phyloP scores from a whole-genome alignment of 1,140 invertebrate genomes.

The Copidosoma floridanum region DNA sequence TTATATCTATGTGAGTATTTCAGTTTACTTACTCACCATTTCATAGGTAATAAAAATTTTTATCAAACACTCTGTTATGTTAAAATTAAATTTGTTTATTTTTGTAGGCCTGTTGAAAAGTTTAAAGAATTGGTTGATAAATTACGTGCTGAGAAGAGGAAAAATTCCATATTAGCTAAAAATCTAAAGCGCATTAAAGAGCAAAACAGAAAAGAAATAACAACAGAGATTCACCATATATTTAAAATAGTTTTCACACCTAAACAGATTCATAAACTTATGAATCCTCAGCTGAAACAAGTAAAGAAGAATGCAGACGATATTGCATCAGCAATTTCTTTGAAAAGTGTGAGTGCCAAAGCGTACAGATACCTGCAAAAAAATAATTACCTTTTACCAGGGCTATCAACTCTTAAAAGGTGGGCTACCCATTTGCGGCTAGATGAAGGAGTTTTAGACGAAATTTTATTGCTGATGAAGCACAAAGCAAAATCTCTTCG shows the following conservation, averaged over 20 bases:
- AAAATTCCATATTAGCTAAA: too few species aligned
- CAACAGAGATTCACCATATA: not conserved
- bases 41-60: too few species aligned
- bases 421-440: constrained; percentile 19
- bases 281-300: not conserved
- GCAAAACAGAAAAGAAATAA: too few species aligned
- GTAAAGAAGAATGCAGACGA: constrained; percentile 23
- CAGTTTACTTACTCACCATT: too few species aligned
- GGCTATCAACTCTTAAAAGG: constrained; percentile 17
- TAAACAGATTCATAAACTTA: constrained; percentile 13
- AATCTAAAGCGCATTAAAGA: too few species aligned
- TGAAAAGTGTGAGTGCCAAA: constrained; percentile 17
- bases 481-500: not conserved
- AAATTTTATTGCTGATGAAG: constrained; percentile 23
- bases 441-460: constrained; percentile 7
- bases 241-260: constrained; percentile 6
- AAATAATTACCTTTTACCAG: constrained; percentile 23
- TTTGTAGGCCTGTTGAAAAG: too few species aligned
- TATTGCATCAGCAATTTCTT: constrained; percentile 26
- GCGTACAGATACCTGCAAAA: constrained; percentile 27
- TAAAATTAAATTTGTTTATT: too few species aligned
- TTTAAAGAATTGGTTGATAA: too few species aligned
- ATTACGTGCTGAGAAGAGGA: too few species aligned
- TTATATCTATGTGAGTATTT: too few species aligned
- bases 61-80: too few species aligned